Evolutionary conservation across 2,888 invertebrate genomes (phyloP).

Genomic region (Synanthedon myopaeformis): DNA sequence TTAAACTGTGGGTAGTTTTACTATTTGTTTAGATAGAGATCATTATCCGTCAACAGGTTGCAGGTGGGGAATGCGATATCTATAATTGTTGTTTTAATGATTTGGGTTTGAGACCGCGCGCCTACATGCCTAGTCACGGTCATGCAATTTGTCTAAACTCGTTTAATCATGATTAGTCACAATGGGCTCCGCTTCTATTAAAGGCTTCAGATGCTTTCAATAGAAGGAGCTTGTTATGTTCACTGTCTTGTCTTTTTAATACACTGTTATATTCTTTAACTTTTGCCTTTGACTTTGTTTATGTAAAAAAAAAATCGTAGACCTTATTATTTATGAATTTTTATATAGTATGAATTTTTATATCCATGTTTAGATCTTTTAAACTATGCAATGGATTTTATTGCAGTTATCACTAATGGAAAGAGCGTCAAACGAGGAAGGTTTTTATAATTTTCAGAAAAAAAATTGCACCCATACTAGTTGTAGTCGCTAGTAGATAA

Average conservation of each 20-base stretch:
- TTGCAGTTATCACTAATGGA: too few species aligned
- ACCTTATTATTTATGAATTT: too few species aligned
- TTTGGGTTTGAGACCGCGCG: conserved; percentile 53
- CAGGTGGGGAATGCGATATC: conserved; percentile 66
- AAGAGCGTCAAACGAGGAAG: too few species aligned
- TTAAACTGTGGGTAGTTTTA: conserved; percentile 21
- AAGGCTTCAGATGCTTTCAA: conserved; percentile 53
- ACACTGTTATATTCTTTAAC: too few species aligned
- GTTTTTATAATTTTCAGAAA: too few species aligned
- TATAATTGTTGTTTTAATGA: conserved; percentile 70
- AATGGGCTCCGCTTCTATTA: conserved; percentile 61
- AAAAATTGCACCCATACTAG: too few species aligned
- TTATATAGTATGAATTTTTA: too few species aligned
- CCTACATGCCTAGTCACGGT: conserved; percentile 66
- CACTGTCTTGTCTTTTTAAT: background rate
- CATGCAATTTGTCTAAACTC: conserved; percentile 71
- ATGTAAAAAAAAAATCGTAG: too few species aligned
- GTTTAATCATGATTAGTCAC: conserved; percentile 71
- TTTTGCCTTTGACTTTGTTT: too few species aligned
- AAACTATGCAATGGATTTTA: too few species aligned
- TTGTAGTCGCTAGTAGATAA: too few species aligned
- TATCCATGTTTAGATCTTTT: too few species aligned
- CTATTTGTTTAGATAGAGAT: conserved; percentile 64
- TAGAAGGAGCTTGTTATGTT: conserved; percentile 35
- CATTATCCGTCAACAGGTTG: conserved; percentile 63